Conservation (phyloP, 2,113 vertebrate species). For the Chaetorhynchus papuensis region DNA sequence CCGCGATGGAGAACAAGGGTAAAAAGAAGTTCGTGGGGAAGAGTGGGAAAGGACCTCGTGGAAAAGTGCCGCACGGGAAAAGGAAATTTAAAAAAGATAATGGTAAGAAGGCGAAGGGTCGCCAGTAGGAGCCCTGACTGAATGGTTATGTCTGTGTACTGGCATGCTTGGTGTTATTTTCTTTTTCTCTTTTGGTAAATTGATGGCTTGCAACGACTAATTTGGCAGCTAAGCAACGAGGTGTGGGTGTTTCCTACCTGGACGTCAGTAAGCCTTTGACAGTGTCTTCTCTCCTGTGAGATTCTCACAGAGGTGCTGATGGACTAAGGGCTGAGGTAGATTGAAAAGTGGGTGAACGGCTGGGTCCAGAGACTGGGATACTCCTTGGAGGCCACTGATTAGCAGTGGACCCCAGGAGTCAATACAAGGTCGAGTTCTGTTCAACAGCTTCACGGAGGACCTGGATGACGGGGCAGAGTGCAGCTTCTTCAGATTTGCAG, state of each 20-base stretch:
- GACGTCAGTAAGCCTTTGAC: background rate
- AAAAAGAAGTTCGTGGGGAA: constrained; percentile 51
- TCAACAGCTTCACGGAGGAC: fast-evolving
- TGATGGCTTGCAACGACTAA: fast-evolving
- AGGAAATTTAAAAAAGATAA: constrained; percentile 56
- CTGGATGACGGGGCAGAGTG: background rate
- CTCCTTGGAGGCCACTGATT: fast-evolving
- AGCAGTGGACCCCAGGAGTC: no score
- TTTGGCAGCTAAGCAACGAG: no score
- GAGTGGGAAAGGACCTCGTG: constrained; percentile 1
- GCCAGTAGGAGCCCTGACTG: fast-evolving
- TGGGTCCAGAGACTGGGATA: fast-evolving
- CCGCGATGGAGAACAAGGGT: constrained; percentile 63
- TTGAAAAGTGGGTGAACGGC: background rate
- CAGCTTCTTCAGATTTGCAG: fast-evolving
- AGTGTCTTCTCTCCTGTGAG: fast-evolving
- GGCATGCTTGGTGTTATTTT: fast-evolving
- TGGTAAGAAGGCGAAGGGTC: background rate
- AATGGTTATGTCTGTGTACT: fast-evolving
- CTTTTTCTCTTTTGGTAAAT: fast-evolving
- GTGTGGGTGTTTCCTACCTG: fast-evolving
- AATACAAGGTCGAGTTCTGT: fast-evolving
- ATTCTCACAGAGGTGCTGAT: background rate
- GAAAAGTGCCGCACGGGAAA: constrained; percentile 30
- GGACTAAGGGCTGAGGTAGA: background rate